Evolutionary conservation across 2,113 vertebrate genomes (phyloP).

Genomic region (Neogobius melanostomus): DNA sequence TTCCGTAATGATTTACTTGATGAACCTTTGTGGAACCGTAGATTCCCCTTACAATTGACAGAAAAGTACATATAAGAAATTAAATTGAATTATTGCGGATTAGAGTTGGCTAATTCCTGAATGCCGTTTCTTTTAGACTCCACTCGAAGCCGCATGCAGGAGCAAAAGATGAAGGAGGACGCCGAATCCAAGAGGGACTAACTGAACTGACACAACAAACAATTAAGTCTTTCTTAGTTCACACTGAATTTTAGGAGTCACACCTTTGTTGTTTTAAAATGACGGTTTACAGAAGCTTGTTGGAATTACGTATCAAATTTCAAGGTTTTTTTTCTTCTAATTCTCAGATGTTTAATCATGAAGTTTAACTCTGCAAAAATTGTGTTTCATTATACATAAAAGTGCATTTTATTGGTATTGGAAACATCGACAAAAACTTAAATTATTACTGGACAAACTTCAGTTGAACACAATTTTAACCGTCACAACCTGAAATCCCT

Average conservation of each 20-base stretch:
- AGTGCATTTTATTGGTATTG: not conserved
- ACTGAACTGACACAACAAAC: constrained; percentile 53
- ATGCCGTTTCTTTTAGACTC: constrained; percentile 76
- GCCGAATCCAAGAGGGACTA: constrained; percentile 79
- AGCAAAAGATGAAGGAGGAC: constrained; percentile 91
- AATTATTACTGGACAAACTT: not conserved
- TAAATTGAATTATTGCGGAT: no score
- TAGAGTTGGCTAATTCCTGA: no score
- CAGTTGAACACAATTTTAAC: not conserved
- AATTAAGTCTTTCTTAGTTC: constrained; percentile 20
- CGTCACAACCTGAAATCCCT: not conserved
- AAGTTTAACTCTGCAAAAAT: constrained; percentile 22
- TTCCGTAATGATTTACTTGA: no score
- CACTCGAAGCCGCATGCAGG: constrained; percentile 92
- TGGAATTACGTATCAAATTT: constrained; percentile 15
- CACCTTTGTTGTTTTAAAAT: constrained; percentile 30
- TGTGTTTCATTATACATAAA: not conserved
- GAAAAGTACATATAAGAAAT: no score
- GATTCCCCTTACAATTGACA: no score
- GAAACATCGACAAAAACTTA: no score
- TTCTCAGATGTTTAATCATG: constrained; percentile 30
- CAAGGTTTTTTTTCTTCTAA: not conserved
- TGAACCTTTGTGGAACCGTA: no score
- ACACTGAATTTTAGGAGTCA: constrained; percentile 53
- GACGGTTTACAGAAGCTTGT: constrained; percentile 22